Evolutionary conservation across 64 coral and sea anemone species (phyloP).

Genomic region (Trachythela sp.): DNA sequence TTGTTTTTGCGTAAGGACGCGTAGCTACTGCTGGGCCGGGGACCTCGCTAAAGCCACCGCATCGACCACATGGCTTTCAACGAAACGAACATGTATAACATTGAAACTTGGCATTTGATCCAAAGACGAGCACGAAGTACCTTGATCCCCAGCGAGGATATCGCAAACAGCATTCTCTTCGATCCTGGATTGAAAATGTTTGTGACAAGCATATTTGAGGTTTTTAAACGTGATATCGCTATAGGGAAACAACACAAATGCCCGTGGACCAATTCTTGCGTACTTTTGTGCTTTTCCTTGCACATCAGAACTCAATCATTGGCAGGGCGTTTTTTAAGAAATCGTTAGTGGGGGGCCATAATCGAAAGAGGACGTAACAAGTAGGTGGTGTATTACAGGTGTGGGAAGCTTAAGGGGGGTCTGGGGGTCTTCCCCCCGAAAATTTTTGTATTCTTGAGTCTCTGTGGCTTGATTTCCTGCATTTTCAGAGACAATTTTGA

Average conservation of each 20-base stretch:
- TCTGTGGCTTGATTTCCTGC: too few relatives aligned
- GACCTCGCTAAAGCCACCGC: not conserved
- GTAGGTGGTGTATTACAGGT: too few relatives aligned
- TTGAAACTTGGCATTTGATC: slow-evolving; percentile 44
- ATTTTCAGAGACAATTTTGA: too few relatives aligned
- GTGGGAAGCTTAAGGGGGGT: too few relatives aligned
- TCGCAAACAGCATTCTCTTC: slow-evolving; percentile 20
- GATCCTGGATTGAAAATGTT: slow-evolving; percentile 20
- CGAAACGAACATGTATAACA: slow-evolving; percentile 22
- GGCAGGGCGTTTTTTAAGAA: too few relatives aligned
- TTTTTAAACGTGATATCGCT: slow-evolving; percentile 37
- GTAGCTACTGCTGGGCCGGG: not conserved
- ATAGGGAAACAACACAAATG: slow-evolving; percentile 45
- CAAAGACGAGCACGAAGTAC: slow-evolving; percentile 23
- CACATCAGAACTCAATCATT: too few relatives aligned
- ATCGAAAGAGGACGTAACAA: too few relatives aligned
- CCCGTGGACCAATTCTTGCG: slow-evolving; percentile 16
- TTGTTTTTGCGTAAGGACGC: not conserved
- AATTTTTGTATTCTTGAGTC: too few relatives aligned
- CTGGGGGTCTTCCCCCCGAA: too few relatives aligned
- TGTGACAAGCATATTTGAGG: slow-evolving; percentile 28
- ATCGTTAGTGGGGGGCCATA: too few relatives aligned
- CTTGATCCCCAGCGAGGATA: slow-evolving; percentile 36
- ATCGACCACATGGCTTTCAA: not conserved
- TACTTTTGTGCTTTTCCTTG: too few relatives aligned